Evolutionary conservation across 1,140 invertebrate species (phyloP), one percentile per base, ranked within the genome.

Genomic region (Ostrea denselamellosa): DNA sequence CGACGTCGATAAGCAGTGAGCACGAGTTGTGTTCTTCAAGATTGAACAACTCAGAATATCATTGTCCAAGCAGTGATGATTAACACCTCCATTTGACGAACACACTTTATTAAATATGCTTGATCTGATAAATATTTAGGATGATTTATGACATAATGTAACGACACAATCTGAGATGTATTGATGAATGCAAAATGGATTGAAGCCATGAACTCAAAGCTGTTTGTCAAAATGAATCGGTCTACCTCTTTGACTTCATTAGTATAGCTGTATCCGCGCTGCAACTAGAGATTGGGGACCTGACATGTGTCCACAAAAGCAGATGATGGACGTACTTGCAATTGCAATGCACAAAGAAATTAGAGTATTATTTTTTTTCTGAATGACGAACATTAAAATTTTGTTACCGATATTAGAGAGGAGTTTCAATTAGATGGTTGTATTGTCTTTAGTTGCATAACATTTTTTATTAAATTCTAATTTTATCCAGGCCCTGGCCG

Each of bases 401-500:
- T 44, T 44, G 34, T 44, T 44, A 5, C 34, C 2, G 34, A 44
- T 44, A 44, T 44, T 44, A 44, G 2, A 44, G 34, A 44, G 34
- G 34, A 44, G 34, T 44, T 44, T 44, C 34, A 44, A 44, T 44
- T 5, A 44, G 34, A 2, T 44, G 34, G 34, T 44, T 44, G 34
- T 44, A 44, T 44, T 44, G 2, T 44, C 2, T 44, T 44, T 44
- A 1, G 34, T 44, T 44, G 34, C 34, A 44, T 44, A 44, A 44
- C 34, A 44, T 1, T 44, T 44, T 62, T 62, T 62, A 17, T n/a
- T n/a, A n/a, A n/a, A n/a, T 58, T 62, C 82, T 83, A 9, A 58
- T 14, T 8, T 52, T 58, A 14, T 83, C 68, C 58, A 89, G 88
- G 88, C 81, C 88, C 88, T 9, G 88, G 88, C 1, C 71, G 88